phyloP scores from a whole-genome alignment of 2,888 invertebrate species.

The Nysson spinosus region DNA sequence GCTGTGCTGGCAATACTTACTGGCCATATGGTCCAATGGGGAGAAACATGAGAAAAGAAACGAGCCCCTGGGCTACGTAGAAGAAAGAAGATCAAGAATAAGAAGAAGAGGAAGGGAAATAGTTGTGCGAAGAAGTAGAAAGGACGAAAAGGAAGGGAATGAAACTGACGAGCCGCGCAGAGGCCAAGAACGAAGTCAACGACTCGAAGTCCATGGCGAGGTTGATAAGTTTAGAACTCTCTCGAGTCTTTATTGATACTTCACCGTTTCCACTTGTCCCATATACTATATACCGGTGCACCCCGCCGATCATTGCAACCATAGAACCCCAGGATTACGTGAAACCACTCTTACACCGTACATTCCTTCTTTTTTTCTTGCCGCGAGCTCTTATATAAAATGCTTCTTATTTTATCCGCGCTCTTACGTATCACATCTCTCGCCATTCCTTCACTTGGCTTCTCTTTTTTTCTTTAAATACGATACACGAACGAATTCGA shows the following conservation, averaged over 20 bases:
- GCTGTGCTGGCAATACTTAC: constrained; percentile 44
- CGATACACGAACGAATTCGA: too few species aligned
- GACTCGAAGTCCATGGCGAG: constrained; percentile 14
- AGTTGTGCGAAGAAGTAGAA: too few species aligned
- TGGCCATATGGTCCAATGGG: constrained; percentile 24
- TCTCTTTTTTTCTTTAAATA: neutral
- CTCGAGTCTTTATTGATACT: constrained; percentile 56
- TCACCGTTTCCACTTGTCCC: constrained; percentile 56
- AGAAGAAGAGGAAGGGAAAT: too few species aligned
- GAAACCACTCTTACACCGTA: constrained; percentile 3
- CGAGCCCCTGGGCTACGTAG: neutral
- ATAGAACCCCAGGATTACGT: constrained; percentile 42
- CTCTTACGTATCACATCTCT: neutral
- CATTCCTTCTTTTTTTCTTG: neutral
- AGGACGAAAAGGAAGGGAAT: neutral
- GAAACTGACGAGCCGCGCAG: neutral
- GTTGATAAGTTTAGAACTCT: constrained; percentile 60
- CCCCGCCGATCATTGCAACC: constrained; percentile 6
- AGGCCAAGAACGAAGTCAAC: constrained; percentile 40
- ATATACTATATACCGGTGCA: constrained; percentile 35
- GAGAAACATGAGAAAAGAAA: constrained; percentile 20
- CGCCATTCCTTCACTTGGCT: neutral
- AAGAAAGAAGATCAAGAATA: neutral
- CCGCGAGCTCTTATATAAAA: neutral
- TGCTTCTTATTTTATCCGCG: neutral